Evolutionary conservation across 2,113 vertebrate species (phyloP), one percentile per base, ranked within the genome.

Genomic region (Eptesicus fuscus): DNA sequence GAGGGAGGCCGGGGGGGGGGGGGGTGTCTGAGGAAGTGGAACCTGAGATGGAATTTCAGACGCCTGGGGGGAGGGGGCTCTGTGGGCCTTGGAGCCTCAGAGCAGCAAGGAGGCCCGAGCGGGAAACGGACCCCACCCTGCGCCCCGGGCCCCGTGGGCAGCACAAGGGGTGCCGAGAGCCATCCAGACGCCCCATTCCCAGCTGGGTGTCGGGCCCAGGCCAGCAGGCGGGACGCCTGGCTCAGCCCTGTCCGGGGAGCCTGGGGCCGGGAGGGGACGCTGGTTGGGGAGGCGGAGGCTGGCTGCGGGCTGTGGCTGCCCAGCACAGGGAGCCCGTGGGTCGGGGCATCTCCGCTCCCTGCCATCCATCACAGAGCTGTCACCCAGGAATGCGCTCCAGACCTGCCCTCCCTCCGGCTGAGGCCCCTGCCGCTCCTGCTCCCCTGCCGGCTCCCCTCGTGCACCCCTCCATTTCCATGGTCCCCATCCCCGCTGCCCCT

Each of bases 21-120:
- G 18, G 2, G 40, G 65, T 28, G 20, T 20, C 42, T 17, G 3
- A 65, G 69, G 69, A 92, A 91, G 61, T 17, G 56, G 69, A 8
- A 44, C 28, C 79, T 82, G 53, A 20, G 79, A 82, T 61, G 37
- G 79, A 61, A 42, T 82, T 89, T 89, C 63, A 82, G 51, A 22
- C 0, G 25, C 23, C 35, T 22, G 18, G 0, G 32, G 3, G 32
- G 13, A 1, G 3, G 0, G 32, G 13, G 2, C 69, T 35, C 32
- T 0, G 44, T 51, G 0, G 7, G 73, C 63, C 79, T 70, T 1
- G 9, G 28, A 67, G 51, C 51, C 83, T 83, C 70, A 2, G 32
- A 44, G 35, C 2, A 14, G 25, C 51, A 28, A n/a, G 74, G 61
- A 83, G 82, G 25, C 37, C 20, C 22, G 2, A 37, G 70, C 25